Evolutionary conservation across 2,888 invertebrate genomes (phyloP), one percentile per base, ranked within the genome.

Genomic region (Axea sp.): DNA sequence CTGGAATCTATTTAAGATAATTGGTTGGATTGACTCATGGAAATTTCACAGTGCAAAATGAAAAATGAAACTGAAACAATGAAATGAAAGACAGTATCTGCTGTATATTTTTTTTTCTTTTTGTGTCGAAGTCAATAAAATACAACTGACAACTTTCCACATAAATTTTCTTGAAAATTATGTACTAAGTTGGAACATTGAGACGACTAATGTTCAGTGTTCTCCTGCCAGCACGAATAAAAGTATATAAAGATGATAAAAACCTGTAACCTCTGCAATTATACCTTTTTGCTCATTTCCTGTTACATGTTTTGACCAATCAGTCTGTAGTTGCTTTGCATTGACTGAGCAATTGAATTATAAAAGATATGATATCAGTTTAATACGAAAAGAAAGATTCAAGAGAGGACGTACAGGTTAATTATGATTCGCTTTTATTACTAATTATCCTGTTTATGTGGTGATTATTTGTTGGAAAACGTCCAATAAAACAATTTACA

Each of bases 291-390:
- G n/a, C n/a, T n/a, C n/a, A n/a, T n/a, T n/a, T n/a, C n/a, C n/a
- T n/a, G n/a, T n/a, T n/a, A n/a, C n/a, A n/a, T n/a, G n/a, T 51
- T 51, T 51, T 19, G 33, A 28, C 41, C 51, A 41, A 31, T 62
- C 62, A 41, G 2, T 26, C 3, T 49, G 45, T 37, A 49, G 19
- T 39, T 33, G 30, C 49, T 2, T 19, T 4, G 19, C 4, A 24
- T 41, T 41, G 35, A 51, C 14, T 39, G 33, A 11, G 51, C 24
- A 62, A 62, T 60, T 30, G 51, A 41, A 60, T 60, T 30, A 60
- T n/a, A n/a, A n/a, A n/a, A n/a, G n/a, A n/a, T n/a, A n/a, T n/a
- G n/a, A n/a, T n/a, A n/a, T n/a, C n/a, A n/a, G n/a, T n/a, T n/a
- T n/a, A n/a, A n/a, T 24, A 14, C 37, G 37, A 14, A 37, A 26